Evolutionary conservation across 2,113 vertebrate genomes (phyloP).

Genomic region (Cynocephalus volans): DNA sequence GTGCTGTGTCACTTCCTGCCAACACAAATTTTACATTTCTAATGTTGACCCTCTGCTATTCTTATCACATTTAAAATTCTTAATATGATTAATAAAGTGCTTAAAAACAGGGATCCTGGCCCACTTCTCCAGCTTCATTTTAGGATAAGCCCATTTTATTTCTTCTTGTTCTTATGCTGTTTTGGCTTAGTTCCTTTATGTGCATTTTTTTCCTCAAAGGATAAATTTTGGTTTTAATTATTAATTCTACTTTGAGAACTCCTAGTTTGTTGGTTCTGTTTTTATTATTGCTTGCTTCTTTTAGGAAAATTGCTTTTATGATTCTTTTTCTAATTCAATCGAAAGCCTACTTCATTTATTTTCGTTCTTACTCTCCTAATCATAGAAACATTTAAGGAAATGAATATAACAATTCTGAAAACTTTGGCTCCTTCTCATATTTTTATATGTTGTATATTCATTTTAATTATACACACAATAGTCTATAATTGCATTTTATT

Average conservation of each 20-base stretch:
- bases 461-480: background rate
- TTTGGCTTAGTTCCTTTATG: background rate
- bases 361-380: constrained; percentile 34
- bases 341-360: constrained; percentile 43
- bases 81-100: background rate
- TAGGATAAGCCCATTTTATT: background rate
- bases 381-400: constrained; percentile 4
- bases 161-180: background rate
- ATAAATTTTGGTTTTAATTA: constrained; percentile 28
- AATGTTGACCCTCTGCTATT: background rate
- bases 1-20: background rate
- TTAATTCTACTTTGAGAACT: constrained; percentile 11
- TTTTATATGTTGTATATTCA: background rate
- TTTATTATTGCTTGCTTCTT: background rate
- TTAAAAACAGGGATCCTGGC: background rate
- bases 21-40: background rate
- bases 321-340: constrained; percentile 1
- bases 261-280: background rate
- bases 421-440: background rate
- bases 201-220: background rate
- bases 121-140: background rate
- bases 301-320: background rate
- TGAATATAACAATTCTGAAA: background rate
- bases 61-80: background rate
- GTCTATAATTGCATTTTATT: constrained; percentile 34